phyloP scores from a whole-genome alignment of 2,113 vertebrate species.

The Lagopus leucura region DNA sequence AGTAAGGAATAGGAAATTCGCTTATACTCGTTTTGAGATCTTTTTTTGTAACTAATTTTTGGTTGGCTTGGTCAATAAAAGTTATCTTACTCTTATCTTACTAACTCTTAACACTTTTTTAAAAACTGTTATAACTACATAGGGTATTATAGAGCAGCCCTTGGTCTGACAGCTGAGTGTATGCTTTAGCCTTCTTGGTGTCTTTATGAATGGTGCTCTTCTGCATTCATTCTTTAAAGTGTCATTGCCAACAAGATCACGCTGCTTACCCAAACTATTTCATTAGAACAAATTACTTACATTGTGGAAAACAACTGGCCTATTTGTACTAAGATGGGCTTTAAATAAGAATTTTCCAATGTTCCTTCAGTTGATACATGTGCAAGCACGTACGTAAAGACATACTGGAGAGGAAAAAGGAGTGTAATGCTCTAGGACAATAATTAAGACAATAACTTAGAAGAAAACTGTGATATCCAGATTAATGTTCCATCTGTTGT shows the following conservation, averaged over 20 bases:
- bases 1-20: neutral
- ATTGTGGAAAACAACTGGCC: neutral
- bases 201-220: neutral
- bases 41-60: neutral
- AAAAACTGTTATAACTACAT: neutral
- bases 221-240: neutral
- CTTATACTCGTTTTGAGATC: neutral
- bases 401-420: neutral
- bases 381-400: neutral
- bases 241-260: neutral
- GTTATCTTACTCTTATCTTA: too few species aligned
- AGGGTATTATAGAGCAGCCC: neutral
- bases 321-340: neutral
- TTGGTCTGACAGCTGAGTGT: neutral
- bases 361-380: neutral
- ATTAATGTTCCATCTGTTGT: conserved; percentile 32
- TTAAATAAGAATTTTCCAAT: neutral
- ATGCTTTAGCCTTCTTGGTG: neutral
- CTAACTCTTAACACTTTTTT: neutral
- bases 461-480: conserved; percentile 17
- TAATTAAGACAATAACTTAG: conserved; percentile 39
- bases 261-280: neutral
- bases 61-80: neutral
- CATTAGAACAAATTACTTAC: neutral
- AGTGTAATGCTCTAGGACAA: neutral